Evolutionary conservation across 2,888 invertebrate species (phyloP).

Genomic region (Lacanobia oleracea): DNA sequence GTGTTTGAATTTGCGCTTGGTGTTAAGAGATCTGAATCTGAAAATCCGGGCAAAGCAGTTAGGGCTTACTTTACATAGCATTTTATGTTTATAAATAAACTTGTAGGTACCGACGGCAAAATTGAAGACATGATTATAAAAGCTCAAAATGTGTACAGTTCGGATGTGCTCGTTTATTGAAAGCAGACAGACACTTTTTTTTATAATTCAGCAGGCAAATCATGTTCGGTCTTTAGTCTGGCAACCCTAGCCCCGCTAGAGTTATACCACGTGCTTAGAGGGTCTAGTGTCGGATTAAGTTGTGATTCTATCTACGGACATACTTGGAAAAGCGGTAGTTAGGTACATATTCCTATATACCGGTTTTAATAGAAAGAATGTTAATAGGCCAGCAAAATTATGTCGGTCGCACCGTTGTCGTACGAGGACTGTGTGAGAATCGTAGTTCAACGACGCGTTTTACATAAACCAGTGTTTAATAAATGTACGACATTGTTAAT

Average conservation of each 20-base stretch:
- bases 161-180: conserved; percentile 8
- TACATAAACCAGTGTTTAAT: conserved; percentile 65
- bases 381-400: conserved; percentile 75
- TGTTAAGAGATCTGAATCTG: conserved; percentile 34
- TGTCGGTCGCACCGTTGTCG: conserved; percentile 73
- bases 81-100: conserved; percentile 11
- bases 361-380: conserved; percentile 75
- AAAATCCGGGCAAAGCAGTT: conserved; percentile 22
- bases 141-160: not conserved
- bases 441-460: conserved; percentile 64
- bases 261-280: conserved; percentile 17
- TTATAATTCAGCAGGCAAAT: conserved; percentile 20
- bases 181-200: not conserved
- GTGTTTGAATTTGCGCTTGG: conserved; percentile 35
- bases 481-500: conserved; percentile 48
- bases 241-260: not conserved
- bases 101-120: not conserved
- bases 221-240: conserved; percentile 28
- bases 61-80: not conserved
- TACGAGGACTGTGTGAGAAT: conserved; percentile 72
- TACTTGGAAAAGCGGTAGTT: conserved; percentile 45
- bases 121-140: not conserved
- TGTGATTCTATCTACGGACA: conserved; percentile 49
- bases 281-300: conserved; percentile 32
- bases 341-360: conserved; percentile 63